These are phyloP conservation scores for Sesia bembeciformis DNA, from an alignment of 2,888 invertebrate species.

Conservation along the genomic window DNA sequence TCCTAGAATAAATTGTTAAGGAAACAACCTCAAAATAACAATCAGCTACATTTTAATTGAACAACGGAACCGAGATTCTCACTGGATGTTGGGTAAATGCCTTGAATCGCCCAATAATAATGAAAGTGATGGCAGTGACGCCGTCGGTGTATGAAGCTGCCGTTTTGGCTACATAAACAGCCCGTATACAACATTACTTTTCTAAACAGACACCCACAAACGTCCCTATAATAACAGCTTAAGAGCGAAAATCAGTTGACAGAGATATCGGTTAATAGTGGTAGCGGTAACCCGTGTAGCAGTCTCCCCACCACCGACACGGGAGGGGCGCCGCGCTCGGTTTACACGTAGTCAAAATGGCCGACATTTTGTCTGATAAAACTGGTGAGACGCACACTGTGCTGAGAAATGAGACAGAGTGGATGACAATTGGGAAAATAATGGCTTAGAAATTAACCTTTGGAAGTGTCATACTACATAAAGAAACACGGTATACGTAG, in stretches of 20 bases:
- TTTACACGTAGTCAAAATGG: slow-evolving; percentile 65
- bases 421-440: not conserved
- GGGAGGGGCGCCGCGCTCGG: slow-evolving; percentile 48
- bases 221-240: not conserved
- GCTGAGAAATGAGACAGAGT: slow-evolving; percentile 1
- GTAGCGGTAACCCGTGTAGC: not conserved
- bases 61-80: slow-evolving; percentile 59
- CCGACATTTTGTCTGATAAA: slow-evolving; percentile 46
- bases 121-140: slow-evolving; percentile 72
- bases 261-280: not conserved
- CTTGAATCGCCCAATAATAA: slow-evolving; percentile 75
- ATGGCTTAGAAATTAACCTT: too few species aligned
- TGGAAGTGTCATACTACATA: too few species aligned
- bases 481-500: too few species aligned
- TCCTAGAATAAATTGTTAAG: slow-evolving; percentile 8
- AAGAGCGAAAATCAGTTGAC: not conserved
- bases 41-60: slow-evolving; percentile 61
- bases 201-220: slow-evolving; percentile 6
- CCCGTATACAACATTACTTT: slow-evolving; percentile 54
- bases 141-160: slow-evolving; percentile 73
- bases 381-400: slow-evolving; percentile 6
- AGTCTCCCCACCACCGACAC: slow-evolving; percentile 40
- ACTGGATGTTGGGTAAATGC: slow-evolving; percentile 63
- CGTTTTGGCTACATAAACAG: slow-evolving; percentile 75
- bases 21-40: slow-evolving; percentile 46